These are phyloP conservation scores for Rugalucina vietnamica DNA, from an alignment of 2,888 invertebrate species.

Conservation along the genomic window DNA sequence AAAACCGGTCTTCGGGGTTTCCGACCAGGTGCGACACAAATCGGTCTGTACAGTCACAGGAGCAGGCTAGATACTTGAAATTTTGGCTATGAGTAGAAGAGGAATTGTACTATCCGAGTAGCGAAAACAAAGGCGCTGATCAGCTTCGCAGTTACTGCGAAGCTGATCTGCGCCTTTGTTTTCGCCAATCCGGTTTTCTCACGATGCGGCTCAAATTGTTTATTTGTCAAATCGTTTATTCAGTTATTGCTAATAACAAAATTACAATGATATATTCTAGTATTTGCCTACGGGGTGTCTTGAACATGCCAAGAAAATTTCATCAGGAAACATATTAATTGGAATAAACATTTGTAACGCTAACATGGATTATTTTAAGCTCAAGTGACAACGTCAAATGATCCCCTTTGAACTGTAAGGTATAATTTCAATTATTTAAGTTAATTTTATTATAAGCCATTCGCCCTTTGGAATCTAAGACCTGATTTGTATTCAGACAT, in stretches of 20 bases:
- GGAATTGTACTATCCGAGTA: too few relatives aligned
- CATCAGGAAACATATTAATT: constrained; percentile 43
- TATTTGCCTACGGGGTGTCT: neutral
- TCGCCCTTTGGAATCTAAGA: neutral
- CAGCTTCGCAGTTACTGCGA: too few relatives aligned
- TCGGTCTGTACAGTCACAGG: too few relatives aligned
- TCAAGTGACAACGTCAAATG: constrained; percentile 30
- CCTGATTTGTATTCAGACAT: constrained; percentile 3
- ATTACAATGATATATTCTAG: neutral
- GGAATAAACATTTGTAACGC: constrained; percentile 49
- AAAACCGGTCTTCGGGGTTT: too few relatives aligned
- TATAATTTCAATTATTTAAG: constrained; percentile 12
- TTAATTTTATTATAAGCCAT: constrained; percentile 5
- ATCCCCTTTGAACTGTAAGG: neutral
- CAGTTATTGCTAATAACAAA: neutral
- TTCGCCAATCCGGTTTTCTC: too few relatives aligned
- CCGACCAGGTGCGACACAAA: too few relatives aligned
- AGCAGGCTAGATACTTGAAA: too few relatives aligned
- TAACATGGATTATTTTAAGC: constrained; percentile 60
- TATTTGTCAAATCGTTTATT: neutral
- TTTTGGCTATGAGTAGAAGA: too few relatives aligned
- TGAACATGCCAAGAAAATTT: neutral
- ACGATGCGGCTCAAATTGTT: too few relatives aligned
- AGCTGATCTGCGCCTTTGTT: too few relatives aligned
- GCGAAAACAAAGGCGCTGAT: too few relatives aligned